phyloP scores from a whole-genome alignment of 2,113 vertebrate genomes.

The Lipophrys pholis region DNA sequence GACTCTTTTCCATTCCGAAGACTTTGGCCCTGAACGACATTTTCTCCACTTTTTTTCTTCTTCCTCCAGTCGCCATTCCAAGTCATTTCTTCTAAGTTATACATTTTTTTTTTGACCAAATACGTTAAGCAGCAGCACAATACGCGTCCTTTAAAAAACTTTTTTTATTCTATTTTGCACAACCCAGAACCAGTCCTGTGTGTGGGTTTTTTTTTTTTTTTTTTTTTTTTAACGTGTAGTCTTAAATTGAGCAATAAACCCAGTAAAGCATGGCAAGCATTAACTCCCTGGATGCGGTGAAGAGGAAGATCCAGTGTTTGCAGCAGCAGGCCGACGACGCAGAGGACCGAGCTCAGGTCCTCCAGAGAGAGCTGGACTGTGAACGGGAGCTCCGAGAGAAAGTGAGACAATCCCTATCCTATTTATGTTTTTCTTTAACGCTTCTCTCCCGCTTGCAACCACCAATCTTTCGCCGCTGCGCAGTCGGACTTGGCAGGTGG shows the following conservation, averaged over 20 bases:
- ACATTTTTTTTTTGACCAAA: slow-evolving; percentile 10
- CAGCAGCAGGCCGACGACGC: slow-evolving; percentile 97
- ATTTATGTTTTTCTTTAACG: background rate
- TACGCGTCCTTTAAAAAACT: background rate
- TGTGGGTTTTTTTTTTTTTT: slow-evolving; percentile 7
- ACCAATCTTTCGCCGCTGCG: background rate
- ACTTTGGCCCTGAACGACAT: slow-evolving; percentile 47
- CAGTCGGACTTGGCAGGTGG: background rate
- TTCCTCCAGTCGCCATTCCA: slow-evolving; percentile 4
- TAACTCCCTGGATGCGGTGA: slow-evolving; percentile 95
- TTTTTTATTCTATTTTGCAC: slow-evolving; percentile 35
- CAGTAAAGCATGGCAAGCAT: slow-evolving; percentile 86
- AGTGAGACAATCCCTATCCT: slow-evolving; percentile 84
- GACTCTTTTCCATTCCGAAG: slow-evolving; percentile 62
- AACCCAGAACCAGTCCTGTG: slow-evolving; percentile 31
- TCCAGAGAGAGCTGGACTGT: slow-evolving; percentile 93
- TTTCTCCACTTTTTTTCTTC: background rate
- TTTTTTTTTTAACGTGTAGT: slow-evolving; percentile 35
- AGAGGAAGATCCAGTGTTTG: slow-evolving; percentile 97
- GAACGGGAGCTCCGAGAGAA: slow-evolving; percentile 95
- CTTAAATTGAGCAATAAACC: slow-evolving; percentile 49
- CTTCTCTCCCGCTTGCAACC: background rate
- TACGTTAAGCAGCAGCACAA: slow-evolving; percentile 16
- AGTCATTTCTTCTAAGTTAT: slow-evolving; percentile 2
- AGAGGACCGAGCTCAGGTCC: slow-evolving; percentile 91